Evolutionary conservation across 2,797 vertebrate genomes (phyloP).

Genomic region (Gallinago nigripennis): DNA sequence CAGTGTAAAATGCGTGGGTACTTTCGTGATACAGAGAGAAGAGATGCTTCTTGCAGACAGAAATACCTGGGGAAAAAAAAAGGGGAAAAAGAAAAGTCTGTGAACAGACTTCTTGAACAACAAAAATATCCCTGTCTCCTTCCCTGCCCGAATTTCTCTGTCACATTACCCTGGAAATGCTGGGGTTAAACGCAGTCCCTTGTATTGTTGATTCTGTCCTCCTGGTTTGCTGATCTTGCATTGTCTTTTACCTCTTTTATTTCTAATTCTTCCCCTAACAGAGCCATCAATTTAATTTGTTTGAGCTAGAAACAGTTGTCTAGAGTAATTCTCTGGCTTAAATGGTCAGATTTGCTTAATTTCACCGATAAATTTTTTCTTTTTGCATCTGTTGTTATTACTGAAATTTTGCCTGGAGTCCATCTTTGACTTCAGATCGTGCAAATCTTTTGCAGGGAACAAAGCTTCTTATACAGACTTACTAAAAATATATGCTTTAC

Average conservation of each 20-base stretch:
- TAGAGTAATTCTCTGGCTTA: not conserved
- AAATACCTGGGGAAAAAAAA: not conserved
- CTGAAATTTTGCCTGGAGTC: not conserved
- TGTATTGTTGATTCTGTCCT: not conserved
- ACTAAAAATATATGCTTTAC: not conserved
- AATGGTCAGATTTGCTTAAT: not conserved
- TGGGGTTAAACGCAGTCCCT: not conserved
- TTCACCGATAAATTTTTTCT: not conserved
- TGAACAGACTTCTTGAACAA: not conserved
- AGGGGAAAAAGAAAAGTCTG: not conserved
- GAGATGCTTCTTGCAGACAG: conserved; percentile 15
- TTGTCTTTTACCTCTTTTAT: not conserved
- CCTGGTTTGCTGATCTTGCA: not conserved
- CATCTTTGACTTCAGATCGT: not conserved
- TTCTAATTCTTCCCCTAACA: not conserved
- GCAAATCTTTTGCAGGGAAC: not conserved
- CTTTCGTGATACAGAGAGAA: not conserved
- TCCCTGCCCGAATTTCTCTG: not conserved
- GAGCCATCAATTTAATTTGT: not conserved
- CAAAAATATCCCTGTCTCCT: not conserved
- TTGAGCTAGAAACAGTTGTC: not conserved
- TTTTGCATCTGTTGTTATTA: not conserved
- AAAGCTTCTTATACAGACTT: not conserved
- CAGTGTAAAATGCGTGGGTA: conserved; percentile 13
- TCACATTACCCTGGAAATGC: not conserved